Evolutionary conservation across 2,113 vertebrate genomes (phyloP).

Genomic region (Colossoma macropomum): DNA sequence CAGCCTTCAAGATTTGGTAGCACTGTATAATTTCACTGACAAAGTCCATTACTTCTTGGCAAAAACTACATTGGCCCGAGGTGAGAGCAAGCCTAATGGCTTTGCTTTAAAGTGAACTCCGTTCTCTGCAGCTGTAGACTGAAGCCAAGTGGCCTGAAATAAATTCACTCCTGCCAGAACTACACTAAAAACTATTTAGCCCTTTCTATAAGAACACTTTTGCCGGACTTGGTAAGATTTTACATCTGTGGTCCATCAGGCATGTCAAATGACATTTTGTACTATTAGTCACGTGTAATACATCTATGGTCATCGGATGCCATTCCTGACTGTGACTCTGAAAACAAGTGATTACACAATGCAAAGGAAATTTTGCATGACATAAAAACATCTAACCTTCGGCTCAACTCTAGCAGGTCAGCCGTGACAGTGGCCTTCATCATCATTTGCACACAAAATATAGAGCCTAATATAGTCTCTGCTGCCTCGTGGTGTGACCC

Average conservation of each 20-base stretch:
- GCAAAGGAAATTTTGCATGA: not conserved
- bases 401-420: no score
- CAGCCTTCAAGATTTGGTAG: not conserved
- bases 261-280: conserved; percentile 7
- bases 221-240: not conserved
- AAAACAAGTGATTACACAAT: not conserved
- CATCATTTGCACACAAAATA: no score
- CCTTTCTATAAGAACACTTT: not conserved
- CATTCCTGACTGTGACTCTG: not conserved
- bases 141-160: not conserved
- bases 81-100: not conserved
- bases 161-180: not conserved
- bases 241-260: not conserved
- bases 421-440: no score
- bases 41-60: not conserved
- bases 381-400: no score
- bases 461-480: no score
- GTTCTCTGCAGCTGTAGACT: not conserved
- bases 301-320: not conserved
- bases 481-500: no score
- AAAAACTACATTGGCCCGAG: not conserved
- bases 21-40: not conserved
- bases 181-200: not conserved
- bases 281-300: not conserved
- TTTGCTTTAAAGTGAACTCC: not conserved